A percentile compares a stretch with the other conserved stretches of the same genome.
These are phyloP conservation scores for Saccopteryx bilineata DNA, from an alignment of 2,113 vertebrate species.

Conservation along the genomic window DNA sequence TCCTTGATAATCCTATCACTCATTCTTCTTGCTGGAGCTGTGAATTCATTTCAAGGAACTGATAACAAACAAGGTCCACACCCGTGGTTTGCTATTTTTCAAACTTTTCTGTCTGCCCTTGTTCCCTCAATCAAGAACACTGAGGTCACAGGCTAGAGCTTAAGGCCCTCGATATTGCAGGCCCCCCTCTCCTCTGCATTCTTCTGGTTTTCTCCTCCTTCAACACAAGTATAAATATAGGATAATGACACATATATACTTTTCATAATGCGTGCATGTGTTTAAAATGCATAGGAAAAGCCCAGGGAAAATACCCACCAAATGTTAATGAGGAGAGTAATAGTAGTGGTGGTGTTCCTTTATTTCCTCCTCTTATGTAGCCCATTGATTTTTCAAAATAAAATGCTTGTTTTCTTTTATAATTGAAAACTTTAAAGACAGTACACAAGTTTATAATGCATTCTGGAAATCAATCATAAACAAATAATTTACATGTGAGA, in stretches of 20 bases:
- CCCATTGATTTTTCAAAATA: background rate
- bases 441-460: background rate
- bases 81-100: too few species aligned
- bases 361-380: background rate
- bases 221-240: background rate
- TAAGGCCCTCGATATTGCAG: too few species aligned
- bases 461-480: slow-evolving; percentile 1
- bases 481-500: background rate
- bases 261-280: background rate
- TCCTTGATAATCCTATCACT: too few species aligned
- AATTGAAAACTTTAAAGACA: slow-evolving; percentile 12
- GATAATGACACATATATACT: background rate
- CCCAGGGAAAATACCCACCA: background rate
- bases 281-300: slow-evolving; percentile 24
- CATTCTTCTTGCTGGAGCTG: too few species aligned
- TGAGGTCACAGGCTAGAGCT: too few species aligned
- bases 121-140: too few species aligned
- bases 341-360: background rate
- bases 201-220: too few species aligned
- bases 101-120: too few species aligned
- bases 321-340: background rate
- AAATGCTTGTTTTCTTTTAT: background rate
- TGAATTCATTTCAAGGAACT: too few species aligned
- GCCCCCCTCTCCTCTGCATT: too few species aligned
- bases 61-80: too few species aligned